Percentiles rank a stretch among this genome's conserved stretches.
These are phyloP conservation scores for Pseudopipra pipra DNA, from an alignment of 2,113 vertebrate genomes.

Conservation along the genomic window DNA sequence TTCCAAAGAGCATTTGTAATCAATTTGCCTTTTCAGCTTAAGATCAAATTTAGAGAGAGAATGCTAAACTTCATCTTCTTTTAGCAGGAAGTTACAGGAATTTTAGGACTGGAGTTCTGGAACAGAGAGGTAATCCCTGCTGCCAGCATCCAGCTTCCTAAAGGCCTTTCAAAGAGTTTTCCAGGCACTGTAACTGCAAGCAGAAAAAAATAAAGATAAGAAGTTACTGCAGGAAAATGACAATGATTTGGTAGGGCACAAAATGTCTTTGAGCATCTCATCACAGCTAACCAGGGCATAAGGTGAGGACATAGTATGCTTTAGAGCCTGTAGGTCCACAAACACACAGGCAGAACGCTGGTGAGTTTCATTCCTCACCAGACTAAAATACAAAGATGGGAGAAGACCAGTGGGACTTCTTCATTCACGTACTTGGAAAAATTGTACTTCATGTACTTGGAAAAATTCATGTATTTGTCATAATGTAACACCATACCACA, in stretches of 20 bases:
- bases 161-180: constrained; percentile 41
- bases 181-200: background rate
- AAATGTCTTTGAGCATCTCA: background rate
- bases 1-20: constrained; percentile 48
- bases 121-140: constrained; percentile 5
- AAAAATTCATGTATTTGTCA: background rate
- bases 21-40: constrained; percentile 27
- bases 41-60: constrained; percentile 41
- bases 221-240: background rate
- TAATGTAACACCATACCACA: background rate
- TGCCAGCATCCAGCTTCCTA: constrained; percentile 11
- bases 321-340: background rate
- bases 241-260: background rate
- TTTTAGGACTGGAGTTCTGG: constrained; percentile 34
- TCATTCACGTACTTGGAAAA: background rate
- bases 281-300: background rate
- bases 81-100: constrained; percentile 19
- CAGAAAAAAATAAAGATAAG: background rate
- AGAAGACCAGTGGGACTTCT: background rate
- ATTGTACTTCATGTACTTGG: background rate
- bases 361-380: background rate
- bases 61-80: constrained; percentile 22
- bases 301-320: background rate
- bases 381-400: background rate
- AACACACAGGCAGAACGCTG: background rate